Conservation (phyloP, 2,888 invertebrate species). For the Catocala nupta region DNA sequence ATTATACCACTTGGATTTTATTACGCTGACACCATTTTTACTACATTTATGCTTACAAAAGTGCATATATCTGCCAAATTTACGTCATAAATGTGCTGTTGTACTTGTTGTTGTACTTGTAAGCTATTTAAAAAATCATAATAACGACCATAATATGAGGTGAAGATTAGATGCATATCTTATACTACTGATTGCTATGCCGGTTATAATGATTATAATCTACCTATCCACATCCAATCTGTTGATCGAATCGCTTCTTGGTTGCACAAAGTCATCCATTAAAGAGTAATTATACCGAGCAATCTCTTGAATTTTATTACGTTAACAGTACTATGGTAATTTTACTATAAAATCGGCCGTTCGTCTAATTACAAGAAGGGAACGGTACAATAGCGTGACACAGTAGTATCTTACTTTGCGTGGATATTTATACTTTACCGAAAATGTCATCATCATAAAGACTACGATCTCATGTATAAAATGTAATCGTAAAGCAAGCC, state of each 20-base stretch:
- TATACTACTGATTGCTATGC: conserved; percentile 52
- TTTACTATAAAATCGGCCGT: conserved; percentile 7
- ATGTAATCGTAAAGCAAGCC: conserved; percentile 30
- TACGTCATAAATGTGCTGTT: conserved; percentile 27
- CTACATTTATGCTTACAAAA: conserved; percentile 24
- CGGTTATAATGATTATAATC: conserved; percentile 54
- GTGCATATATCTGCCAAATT: conserved; percentile 31
- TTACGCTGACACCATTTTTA: conserved; percentile 49
- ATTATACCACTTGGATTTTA: conserved; percentile 65
- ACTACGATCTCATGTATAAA: conserved; percentile 21
- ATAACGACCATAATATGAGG: conserved; percentile 32
- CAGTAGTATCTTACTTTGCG: conserved; percentile 15
- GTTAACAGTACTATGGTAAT: conserved; percentile 18
- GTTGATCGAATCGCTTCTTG: conserved; percentile 23
- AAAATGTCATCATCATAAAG: conserved; percentile 35
- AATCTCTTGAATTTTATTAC: conserved; percentile 17
- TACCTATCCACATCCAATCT: conserved; percentile 52
- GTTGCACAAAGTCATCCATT: conserved; percentile 32
- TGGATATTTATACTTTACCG: conserved; percentile 29
- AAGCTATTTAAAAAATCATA: conserved; percentile 37
- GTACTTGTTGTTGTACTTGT: too few relatives aligned
- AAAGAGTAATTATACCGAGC: conserved; percentile 10
- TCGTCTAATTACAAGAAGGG: conserved; percentile 11
- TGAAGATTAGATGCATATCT: conserved; percentile 54
- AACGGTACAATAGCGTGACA: conserved; percentile 13